A percentile compares a stretch with the other conserved stretches of the same genome.
Evolutionary conservation across 1,140 invertebrate species (phyloP).

Genomic region (Aphelinus certus): DNA sequence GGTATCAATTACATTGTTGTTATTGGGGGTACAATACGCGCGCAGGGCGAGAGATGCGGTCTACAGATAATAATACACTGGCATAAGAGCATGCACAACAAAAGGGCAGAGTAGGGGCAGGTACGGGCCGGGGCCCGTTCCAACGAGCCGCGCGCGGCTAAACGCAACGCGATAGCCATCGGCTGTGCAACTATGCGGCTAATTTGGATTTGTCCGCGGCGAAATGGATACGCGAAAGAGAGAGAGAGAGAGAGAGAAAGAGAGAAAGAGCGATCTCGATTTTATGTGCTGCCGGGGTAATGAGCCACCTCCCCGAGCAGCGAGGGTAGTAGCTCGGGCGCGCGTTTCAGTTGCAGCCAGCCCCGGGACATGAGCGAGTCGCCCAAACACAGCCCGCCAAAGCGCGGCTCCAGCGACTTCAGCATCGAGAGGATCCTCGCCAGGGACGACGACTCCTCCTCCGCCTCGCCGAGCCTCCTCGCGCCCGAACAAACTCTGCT

Average conservation of each 20-base stretch:
- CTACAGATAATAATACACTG: slow-evolving; percentile 61
- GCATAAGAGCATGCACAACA: slow-evolving; percentile 61
- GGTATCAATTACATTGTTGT: slow-evolving; percentile 67
- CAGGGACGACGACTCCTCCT: slow-evolving; percentile 29
- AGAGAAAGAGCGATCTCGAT: too few species aligned
- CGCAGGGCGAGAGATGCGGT: slow-evolving; percentile 54
- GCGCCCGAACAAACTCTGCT: not conserved
- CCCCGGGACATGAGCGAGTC: slow-evolving; percentile 51
- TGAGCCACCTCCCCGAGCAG: too few species aligned
- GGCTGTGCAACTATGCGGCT: slow-evolving; percentile 62
- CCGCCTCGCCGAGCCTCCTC: not conserved
- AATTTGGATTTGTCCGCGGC: slow-evolving; percentile 54
- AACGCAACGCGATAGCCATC: slow-evolving; percentile 60
- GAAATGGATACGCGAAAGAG: slow-evolving; percentile 49
- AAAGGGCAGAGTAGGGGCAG: slow-evolving; percentile 45
- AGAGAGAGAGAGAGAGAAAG: too few species aligned
- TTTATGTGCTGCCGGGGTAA: too few species aligned
- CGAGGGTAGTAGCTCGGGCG: not conserved
- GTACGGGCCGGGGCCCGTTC: slow-evolving; percentile 17
- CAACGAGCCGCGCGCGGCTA: slow-evolving; percentile 9
- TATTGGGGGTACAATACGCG: slow-evolving; percentile 46
- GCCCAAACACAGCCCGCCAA: slow-evolving; percentile 12
- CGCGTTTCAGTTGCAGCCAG: slow-evolving; percentile 22
- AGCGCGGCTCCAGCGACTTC: slow-evolving; percentile 53
- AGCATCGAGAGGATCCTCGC: slow-evolving; percentile 59